These are phyloP conservation scores for Hesperophylax magnus DNA, from an alignment of 1,140 invertebrate genomes.

Conservation along the genomic window DNA sequence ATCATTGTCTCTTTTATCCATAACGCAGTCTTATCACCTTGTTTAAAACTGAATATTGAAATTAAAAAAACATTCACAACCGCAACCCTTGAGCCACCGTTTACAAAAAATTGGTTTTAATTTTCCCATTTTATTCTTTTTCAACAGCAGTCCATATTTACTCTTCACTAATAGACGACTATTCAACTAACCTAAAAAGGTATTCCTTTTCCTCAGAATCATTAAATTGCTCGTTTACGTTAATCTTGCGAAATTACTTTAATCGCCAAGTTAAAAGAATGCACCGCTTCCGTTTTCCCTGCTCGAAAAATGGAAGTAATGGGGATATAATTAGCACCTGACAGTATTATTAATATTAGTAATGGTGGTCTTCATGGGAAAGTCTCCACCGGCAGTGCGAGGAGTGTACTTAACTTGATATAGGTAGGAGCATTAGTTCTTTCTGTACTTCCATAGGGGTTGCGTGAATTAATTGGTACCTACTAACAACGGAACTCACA, in stretches of 20 bases:
- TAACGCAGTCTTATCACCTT: no score
- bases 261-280: neutral
- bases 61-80: no score
- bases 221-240: neutral
- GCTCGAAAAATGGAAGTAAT: conserved; percentile 14
- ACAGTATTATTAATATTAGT: conserved; percentile 53
- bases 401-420: conserved; percentile 14
- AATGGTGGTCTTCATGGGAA: conserved; percentile 56
- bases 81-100: no score
- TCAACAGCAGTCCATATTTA: no score
- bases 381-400: conserved; percentile 40
- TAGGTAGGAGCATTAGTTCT: neutral
- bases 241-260: conserved; percentile 22
- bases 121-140: no score
- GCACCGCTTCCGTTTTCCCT: neutral
- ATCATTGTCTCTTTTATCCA: no score
- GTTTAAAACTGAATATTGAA: no score
- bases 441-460: neutral
- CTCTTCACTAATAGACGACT: no score
- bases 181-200: no score
- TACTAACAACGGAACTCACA: no score
- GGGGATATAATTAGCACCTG: conserved; percentile 34
- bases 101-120: no score
- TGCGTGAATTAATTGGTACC: no score
- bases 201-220: neutral